Evolutionary conservation across 2,888 invertebrate genomes (phyloP).

Genomic region (Acrocera orbiculus): DNA sequence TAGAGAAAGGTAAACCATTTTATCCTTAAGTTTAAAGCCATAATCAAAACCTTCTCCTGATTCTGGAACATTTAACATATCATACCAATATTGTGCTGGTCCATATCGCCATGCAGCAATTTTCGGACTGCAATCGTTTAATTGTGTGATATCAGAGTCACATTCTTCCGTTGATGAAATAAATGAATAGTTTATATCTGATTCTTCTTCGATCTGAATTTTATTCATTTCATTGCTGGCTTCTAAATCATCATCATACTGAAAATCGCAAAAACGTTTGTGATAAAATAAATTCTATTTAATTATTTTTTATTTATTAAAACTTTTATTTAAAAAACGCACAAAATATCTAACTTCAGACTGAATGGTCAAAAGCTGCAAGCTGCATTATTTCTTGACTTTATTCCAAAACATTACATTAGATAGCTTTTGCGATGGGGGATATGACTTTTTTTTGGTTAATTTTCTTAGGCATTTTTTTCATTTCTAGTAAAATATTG

Average conservation of each 20-base stretch:
- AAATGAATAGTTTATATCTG: conserved; percentile 42
- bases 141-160: conserved; percentile 38
- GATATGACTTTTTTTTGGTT: too few species aligned
- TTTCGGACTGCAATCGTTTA: conserved; percentile 47
- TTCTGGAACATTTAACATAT: conserved; percentile 88
- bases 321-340: too few species aligned
- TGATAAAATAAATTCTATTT: conserved; percentile 33
- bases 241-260: conserved; percentile 26
- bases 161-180: conserved; percentile 46
- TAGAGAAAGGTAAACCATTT: conserved; percentile 2
- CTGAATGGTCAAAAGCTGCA: too few species aligned
- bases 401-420: conserved; percentile 17
- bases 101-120: conserved; percentile 93
- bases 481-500: too few species aligned
- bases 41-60: conserved; percentile 92
- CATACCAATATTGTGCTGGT: conserved; percentile 97
- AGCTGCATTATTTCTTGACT: conserved; percentile 38
- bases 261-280: conserved; percentile 25
- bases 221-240: conserved; percentile 31
- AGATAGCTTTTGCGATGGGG: too few species aligned
- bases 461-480: too few species aligned
- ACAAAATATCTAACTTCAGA: too few species aligned
- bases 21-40: conserved; percentile 57
- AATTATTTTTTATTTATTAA: conserved; percentile 84
- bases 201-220: conserved; percentile 30